Base-by-base conservation (phyloP, 2,888 invertebrate species). In the Euspilapteryx auroguttella region DNA sequence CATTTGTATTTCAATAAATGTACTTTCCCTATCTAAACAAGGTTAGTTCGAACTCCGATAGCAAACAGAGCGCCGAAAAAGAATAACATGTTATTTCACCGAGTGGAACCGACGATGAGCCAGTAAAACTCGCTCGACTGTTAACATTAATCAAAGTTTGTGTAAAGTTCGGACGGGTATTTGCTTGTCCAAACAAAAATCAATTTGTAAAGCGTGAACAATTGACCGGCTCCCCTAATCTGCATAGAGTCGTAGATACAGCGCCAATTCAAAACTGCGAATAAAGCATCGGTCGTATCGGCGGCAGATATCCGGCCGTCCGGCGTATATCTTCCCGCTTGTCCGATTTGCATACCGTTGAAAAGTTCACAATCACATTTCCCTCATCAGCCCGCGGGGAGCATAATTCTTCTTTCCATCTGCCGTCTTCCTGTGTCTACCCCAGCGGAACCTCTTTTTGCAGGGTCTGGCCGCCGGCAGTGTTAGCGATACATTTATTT, bases 1-100 rank as follows among this genome's bases (percentile, higher is more conserved):
- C 71, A 71, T 75, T 73, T 71, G 69, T 69, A 59, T 71, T 69
- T 71, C 69, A 68, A 73, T 75, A 71, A 71, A 66, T 25, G 65
- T 49, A 56, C 53, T 64, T 65, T 53, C 58, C 71, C 69, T 71
- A 66, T 68, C 59, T 68, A 73, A 73, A 69, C 62, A 69, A 49
- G 44, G 45, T 55, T 55, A 55, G 63, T 56, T 57, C 44, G 37
- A 44, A 42, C 46, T 48, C 54, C 45, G 45, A 46, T 34, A 24
- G 21, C 17, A 21, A 25, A 17, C 31, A 14, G 24, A 36, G 37
- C 38, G 47, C 41, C 40, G 44, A 48, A 50, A 47, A 42, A 47
- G 34, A 46, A 45, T 40, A 39, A 39, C 37, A 38, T 55, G 49
- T 54, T 62, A 56, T 59, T 53, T 45, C 40, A 51, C 51, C 44